Percentiles rank a stretch among this genome's conserved stretches.
Conservation (phyloP, 2,113 vertebrate genomes). For the Bubo bubo region DNA sequence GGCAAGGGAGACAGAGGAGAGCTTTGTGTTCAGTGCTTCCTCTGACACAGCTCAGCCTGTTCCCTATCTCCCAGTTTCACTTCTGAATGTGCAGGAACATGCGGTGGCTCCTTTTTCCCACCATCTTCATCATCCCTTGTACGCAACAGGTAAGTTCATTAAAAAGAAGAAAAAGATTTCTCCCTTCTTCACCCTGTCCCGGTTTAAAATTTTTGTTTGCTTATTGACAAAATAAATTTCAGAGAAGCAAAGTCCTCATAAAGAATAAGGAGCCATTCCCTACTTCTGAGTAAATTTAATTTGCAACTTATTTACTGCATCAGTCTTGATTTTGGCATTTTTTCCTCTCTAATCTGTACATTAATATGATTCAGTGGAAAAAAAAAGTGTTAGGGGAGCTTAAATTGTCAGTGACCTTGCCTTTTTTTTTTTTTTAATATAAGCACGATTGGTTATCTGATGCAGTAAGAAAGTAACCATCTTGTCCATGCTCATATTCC, state of each 20-base stretch:
- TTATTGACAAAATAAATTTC: background rate
- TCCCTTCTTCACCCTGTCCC: background rate
- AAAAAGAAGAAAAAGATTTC: conserved; percentile 11
- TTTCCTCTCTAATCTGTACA: background rate
- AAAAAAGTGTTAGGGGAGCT: background rate
- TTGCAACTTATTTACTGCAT: background rate
- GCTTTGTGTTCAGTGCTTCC: conserved; percentile 84
- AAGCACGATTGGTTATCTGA: background rate
- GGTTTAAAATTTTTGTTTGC: background rate
- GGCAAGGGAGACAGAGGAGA: conserved; percentile 85
- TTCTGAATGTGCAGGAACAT: conserved; percentile 76
- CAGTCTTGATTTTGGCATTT: background rate
- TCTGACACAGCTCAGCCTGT: conserved; percentile 68
- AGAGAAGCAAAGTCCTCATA: background rate
- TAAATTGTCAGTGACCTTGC: background rate
- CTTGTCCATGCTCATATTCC: background rate
- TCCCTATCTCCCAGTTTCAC: conserved; percentile 55
- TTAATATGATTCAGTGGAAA: background rate
- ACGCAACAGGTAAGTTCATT: conserved; percentile 82
- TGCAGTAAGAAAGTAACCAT: background rate
- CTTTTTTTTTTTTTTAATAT: background rate
- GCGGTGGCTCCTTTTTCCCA: conserved; percentile 76
- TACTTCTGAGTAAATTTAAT: background rate
- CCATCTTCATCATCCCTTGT: conserved; percentile 78
- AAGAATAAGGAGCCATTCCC: conserved; percentile 29